Evolutionary conservation across 2,113 vertebrate species (phyloP), one percentile per base, ranked within the genome.

Genomic region (Lophura nycthemera): DNA sequence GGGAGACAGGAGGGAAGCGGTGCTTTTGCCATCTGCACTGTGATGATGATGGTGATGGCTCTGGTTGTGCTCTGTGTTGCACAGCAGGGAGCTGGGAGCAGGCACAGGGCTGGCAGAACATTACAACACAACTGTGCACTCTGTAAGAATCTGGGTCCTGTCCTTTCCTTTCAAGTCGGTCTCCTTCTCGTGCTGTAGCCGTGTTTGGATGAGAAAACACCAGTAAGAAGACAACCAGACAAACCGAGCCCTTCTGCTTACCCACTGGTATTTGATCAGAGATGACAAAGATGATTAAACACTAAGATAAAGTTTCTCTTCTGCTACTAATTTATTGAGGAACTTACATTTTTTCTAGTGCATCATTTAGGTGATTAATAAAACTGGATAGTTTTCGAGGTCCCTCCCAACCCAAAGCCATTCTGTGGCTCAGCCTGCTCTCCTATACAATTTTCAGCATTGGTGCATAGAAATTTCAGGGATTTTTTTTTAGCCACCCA

Each of bases 61-160:
- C 72, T 4, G 20, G 56, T 12, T 75, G 69, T 91, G 82, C 88
- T 84, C 67, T 22, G 38, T 16, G 66, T 60, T 85, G n/a, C 29
- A 21, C 25, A 22, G 78, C 65, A 86, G 74, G 19, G 42, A 92
- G 85, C 79, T 17, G 59, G 64, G 77, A 66, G 73, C 48, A 11
- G 56, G 72, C 54, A 42, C 50, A 14, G 40, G 13, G 80, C 20
- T 83, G 84, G 29, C 32, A 85, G 81, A 90, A 89, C 52, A 74
- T 88, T 65, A 69, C 52, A 71, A 70, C 74, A 34, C 2, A 78
- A 47, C 40, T 1, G 9, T 45, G 67, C 74, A 85, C 48, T 79
- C 77, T 93, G 79, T 5, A 66, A 74, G 30, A 75, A 86, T 76
- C 69, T 91, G 77, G 29, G 19, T 80, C 64, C 40, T 64, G 56